Percentiles rank a stretch among this genome's conserved stretches.
These are phyloP conservation scores for Stramonita haemastoma DNA, from an alignment of 2,888 invertebrate genomes.

Conservation along the genomic window DNA sequence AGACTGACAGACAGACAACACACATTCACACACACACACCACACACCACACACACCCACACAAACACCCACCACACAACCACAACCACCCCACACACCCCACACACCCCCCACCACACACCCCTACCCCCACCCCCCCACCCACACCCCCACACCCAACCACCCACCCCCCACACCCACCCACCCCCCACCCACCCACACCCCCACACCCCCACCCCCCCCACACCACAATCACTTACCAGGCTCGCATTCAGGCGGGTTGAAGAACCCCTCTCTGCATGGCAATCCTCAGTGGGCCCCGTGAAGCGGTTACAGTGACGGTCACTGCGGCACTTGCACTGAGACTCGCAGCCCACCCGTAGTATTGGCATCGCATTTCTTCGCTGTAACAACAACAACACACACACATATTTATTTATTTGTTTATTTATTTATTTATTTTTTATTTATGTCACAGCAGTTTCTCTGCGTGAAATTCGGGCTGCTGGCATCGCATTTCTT, in stretches of 20 bases:
- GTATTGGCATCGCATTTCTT: slow-evolving; percentile 61
- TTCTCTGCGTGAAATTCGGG: too few relatives aligned
- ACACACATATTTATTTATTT: too few relatives aligned
- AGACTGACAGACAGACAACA: slow-evolving; percentile 12
- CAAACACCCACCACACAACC: not conserved
- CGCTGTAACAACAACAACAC: slow-evolving; percentile 49
- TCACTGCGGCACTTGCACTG: slow-evolving; percentile 65
- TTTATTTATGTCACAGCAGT: too few relatives aligned
- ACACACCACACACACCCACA: not conserved
- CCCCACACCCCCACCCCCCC: not conserved
- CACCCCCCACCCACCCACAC: not conserved
- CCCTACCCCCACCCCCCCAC: not conserved
- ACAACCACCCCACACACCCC: not conserved
- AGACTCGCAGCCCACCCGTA: slow-evolving; percentile 70
- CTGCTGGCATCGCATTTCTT: too few relatives aligned
- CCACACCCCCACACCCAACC: not conserved
- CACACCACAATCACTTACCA: slow-evolving; percentile 53
- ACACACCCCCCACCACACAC: not conserved
- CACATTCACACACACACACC: not conserved
- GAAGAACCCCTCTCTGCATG: slow-evolving; percentile 67
- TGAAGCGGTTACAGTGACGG: slow-evolving; percentile 66
- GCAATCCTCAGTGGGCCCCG: slow-evolving; percentile 64
- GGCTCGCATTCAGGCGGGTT: slow-evolving; percentile 69
- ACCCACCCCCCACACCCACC: not conserved
- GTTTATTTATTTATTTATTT: too few relatives aligned